These are phyloP conservation scores for Drosophila micromelanica DNA, from an alignment of 1,140 invertebrate genomes.

Conservation along the genomic window DNA sequence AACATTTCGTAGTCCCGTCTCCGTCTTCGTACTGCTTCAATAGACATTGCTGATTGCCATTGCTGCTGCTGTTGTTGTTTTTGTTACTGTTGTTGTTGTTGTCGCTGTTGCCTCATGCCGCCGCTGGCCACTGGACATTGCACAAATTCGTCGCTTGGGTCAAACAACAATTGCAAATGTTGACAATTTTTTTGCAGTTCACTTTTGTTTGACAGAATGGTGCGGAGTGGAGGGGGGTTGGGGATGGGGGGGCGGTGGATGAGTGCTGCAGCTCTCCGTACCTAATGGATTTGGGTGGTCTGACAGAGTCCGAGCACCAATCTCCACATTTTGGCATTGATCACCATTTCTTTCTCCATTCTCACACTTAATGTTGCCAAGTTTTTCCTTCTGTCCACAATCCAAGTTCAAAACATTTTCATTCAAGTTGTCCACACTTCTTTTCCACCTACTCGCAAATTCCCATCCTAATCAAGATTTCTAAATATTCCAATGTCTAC, in stretches of 20 bases:
- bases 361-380: too few relatives aligned
- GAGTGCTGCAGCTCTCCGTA: too few relatives aligned
- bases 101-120: constrained; percentile 34
- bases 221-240: too few relatives aligned
- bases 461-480: too few relatives aligned
- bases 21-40: constrained; percentile 16
- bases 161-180: constrained; percentile 40
- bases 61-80: background rate
- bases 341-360: too few relatives aligned
- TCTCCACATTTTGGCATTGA: background rate
- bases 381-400: too few relatives aligned
- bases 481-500: too few relatives aligned
- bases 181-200: constrained; percentile 36
- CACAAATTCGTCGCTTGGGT: constrained; percentile 31
- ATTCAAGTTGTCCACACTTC: too few relatives aligned
- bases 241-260: too few relatives aligned
- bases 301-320: background rate
- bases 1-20: background rate
- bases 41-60: constrained; percentile 14
- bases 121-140: constrained; percentile 48
- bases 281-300: background rate
- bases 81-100: background rate
- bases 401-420: too few relatives aligned
- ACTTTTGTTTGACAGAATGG: background rate
- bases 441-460: too few relatives aligned